These are phyloP conservation scores for Anolis carolinensis DNA, from an alignment of 2,113 vertebrate species.

Conservation along the genomic window DNA sequence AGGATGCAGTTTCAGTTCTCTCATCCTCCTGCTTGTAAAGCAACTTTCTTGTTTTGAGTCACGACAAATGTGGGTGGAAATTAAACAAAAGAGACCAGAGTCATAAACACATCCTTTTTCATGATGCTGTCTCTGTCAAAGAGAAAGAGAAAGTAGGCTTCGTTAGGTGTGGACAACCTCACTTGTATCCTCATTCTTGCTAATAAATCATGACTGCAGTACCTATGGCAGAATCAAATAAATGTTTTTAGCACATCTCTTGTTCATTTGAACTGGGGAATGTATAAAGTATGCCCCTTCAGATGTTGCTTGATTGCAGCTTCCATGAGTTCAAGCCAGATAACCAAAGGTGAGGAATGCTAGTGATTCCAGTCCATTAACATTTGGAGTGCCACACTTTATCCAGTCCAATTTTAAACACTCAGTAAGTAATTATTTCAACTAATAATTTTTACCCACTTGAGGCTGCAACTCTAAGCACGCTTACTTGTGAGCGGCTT, in stretches of 20 bases:
- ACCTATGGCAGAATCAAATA: accelerated
- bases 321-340: too few relatives aligned
- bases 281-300: too few relatives aligned
- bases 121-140: neutral
- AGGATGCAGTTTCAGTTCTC: neutral
- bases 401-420: too few relatives aligned
- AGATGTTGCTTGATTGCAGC: too few relatives aligned
- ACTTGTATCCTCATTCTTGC: neutral
- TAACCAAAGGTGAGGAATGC: too few relatives aligned
- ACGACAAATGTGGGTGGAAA: neutral
- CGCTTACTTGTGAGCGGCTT: neutral
- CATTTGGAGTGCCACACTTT: too few relatives aligned
- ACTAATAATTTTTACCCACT: neutral
- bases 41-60: neutral
- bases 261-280: accelerated
- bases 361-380: too few relatives aligned
- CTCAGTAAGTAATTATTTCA: too few relatives aligned
- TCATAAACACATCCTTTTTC: neutral
- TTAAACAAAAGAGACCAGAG: too few relatives aligned
- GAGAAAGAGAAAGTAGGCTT: neutral
- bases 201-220: neutral
- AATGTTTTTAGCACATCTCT: accelerated
- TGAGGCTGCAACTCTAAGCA: neutral
- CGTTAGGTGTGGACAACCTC: neutral
- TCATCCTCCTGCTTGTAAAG: neutral